Evolutionary conservation across 2,113 vertebrate genomes (phyloP).

Genomic region (Pundamilia nyererei): DNA sequence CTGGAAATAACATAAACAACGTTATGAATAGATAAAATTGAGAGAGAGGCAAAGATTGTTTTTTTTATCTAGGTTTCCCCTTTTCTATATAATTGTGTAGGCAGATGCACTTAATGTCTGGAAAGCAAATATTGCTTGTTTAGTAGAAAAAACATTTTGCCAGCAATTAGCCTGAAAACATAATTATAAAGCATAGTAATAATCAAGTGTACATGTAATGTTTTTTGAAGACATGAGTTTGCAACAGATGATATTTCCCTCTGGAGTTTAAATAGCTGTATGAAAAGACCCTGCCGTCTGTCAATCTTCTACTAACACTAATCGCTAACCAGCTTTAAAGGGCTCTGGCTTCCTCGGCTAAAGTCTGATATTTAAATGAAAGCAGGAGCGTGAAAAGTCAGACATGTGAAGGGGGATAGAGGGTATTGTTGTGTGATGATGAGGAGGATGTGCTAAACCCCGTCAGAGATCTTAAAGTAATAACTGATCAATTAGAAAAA

Average conservation of each 20-base stretch:
- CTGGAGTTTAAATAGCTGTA: background rate
- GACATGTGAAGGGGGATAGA: too few relatives aligned
- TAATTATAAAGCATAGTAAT: background rate
- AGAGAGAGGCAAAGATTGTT: background rate
- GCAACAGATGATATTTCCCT: background rate
- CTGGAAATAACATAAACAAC: background rate
- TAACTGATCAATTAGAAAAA: background rate
- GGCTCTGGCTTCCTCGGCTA: background rate
- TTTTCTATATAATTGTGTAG: background rate
- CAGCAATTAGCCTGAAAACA: background rate
- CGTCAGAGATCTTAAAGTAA: background rate
- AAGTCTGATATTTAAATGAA: background rate
- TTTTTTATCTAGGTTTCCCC: background rate
- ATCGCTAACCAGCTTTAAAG: background rate
- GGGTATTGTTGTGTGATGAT: background rate
- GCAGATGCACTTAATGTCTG: background rate
- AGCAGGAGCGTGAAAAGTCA: background rate
- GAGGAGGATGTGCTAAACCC: background rate
- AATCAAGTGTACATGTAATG: background rate
- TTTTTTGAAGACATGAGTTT: background rate
- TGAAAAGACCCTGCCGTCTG: background rate
- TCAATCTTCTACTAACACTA: background rate
- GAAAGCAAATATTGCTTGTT: background rate
- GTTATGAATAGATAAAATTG: background rate
- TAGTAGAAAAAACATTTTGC: background rate